Conservation (phyloP, 1,140 invertebrate genomes). For the Notospermus geniculatus region DNA sequence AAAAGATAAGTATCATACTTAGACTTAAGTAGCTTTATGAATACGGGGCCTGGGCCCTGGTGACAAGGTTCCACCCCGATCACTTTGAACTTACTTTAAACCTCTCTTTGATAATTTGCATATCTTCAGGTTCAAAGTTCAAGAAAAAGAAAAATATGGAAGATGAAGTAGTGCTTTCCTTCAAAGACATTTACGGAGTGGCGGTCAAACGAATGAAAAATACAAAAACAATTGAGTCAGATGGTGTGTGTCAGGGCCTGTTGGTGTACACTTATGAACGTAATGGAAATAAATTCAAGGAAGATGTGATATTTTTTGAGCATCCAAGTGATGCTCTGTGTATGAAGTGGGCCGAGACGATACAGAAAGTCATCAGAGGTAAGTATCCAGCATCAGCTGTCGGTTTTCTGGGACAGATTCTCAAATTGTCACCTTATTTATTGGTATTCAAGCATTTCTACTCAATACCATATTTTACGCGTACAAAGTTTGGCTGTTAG, state of each 20-base stretch:
- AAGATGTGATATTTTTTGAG: constrained; percentile 33
- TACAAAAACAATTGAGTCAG: constrained; percentile 16
- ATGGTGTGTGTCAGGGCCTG: constrained; percentile 35
- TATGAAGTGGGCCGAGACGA: constrained; percentile 9
- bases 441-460: too few relatives aligned
- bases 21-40: too few relatives aligned
- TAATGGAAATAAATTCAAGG: constrained; percentile 28
- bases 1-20: too few relatives aligned
- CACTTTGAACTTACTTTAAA: too few relatives aligned
- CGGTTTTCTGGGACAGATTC: too few relatives aligned
- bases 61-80: too few relatives aligned
- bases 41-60: too few relatives aligned
- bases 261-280: constrained; percentile 27
- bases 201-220: constrained; percentile 28
- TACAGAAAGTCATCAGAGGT: constrained; percentile 20
- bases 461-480: too few relatives aligned
- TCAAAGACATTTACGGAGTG: constrained; percentile 32
- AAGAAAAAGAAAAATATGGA: constrained; percentile 23
- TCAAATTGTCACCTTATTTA: too few relatives aligned
- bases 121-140: constrained; percentile 23
- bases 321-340: constrained; percentile 41
- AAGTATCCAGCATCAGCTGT: too few relatives aligned
- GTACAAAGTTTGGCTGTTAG: too few relatives aligned
- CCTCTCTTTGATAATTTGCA: not conserved
- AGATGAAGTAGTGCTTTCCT: constrained; percentile 16